A percentile compares a stretch with the other conserved stretches of the same genome.
Conservation (phyloP, 2,888 invertebrate genomes). For the Busseola fusca region DNA sequence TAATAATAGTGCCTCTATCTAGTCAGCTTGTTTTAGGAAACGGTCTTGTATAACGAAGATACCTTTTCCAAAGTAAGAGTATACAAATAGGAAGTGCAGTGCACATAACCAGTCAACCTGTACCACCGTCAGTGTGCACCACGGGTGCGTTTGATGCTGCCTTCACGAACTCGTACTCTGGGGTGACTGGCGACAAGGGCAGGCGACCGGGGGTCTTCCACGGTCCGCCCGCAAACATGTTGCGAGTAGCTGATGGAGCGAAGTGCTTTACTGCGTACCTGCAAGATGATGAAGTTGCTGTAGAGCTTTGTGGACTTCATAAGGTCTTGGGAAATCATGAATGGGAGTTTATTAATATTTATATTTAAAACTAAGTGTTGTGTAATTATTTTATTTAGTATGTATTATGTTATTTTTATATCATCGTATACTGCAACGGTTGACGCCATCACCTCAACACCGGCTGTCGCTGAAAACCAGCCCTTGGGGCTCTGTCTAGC, state of each 20-base stretch:
- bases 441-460: too few species aligned
- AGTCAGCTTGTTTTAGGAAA: not conserved
- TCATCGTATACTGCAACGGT: too few species aligned
- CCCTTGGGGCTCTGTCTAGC: too few species aligned
- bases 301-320: too few species aligned
- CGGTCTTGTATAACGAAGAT: not conserved
- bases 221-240: constrained; percentile 67
- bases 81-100: constrained; percentile 70
- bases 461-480: too few species aligned
- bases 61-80: constrained; percentile 9
- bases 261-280: constrained; percentile 81
- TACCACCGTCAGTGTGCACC: constrained; percentile 79
- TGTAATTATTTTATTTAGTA: not conserved
- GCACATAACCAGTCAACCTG: constrained; percentile 76
- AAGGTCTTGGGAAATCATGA: too few species aligned
- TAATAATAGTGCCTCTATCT: not conserved
- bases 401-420: not conserved
- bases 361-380: not conserved
- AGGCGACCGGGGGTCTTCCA: constrained; percentile 78
- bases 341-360: not conserved
- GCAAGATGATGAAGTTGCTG: constrained; percentile 36
- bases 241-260: constrained; percentile 68
- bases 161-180: constrained; percentile 79
- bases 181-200: constrained; percentile 66
- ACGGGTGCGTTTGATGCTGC: constrained; percentile 74